These are phyloP conservation scores for Stichodactyla helianthus DNA, from an alignment of 64 coral and sea anemone species.

Conservation along the genomic window DNA sequence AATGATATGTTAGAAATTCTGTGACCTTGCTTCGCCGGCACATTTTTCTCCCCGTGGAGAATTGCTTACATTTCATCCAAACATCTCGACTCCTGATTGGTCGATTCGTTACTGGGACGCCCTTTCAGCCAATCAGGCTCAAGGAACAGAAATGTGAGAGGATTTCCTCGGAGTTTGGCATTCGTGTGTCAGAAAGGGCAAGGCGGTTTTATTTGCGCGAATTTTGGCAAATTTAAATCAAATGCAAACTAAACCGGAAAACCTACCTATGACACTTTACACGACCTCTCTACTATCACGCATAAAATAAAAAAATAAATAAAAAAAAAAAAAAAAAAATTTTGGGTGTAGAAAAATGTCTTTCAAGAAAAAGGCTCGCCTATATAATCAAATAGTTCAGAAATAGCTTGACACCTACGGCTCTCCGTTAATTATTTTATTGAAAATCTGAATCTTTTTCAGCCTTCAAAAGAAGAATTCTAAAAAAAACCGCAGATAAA, in stretches of 20 bases:
- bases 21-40: slow-evolving; percentile 12
- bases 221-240: background rate
- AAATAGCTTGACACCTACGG: background rate
- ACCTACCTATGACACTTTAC: background rate
- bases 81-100: slow-evolving; percentile 11
- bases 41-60: background rate
- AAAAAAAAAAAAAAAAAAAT: no score
- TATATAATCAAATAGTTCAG: background rate
- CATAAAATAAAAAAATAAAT: background rate
- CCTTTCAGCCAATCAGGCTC: slow-evolving; percentile 6
- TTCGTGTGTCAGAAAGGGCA: background rate
- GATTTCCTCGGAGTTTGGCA: slow-evolving; percentile 27
- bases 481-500: background rate
- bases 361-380: no score
- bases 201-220: background rate
- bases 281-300: background rate
- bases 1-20: slow-evolving; percentile 21
- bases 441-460: background rate
- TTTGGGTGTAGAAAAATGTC: no score
- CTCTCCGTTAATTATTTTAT: background rate
- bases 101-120: background rate
- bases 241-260: background rate
- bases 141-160: slow-evolving; percentile 14
- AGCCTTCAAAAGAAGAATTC: background rate
- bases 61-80: slow-evolving; percentile 13